Evolutionary conservation across 2,888 invertebrate genomes (phyloP), one percentile per base, ranked within the genome.

Genomic region (Cerastoderma edule): DNA sequence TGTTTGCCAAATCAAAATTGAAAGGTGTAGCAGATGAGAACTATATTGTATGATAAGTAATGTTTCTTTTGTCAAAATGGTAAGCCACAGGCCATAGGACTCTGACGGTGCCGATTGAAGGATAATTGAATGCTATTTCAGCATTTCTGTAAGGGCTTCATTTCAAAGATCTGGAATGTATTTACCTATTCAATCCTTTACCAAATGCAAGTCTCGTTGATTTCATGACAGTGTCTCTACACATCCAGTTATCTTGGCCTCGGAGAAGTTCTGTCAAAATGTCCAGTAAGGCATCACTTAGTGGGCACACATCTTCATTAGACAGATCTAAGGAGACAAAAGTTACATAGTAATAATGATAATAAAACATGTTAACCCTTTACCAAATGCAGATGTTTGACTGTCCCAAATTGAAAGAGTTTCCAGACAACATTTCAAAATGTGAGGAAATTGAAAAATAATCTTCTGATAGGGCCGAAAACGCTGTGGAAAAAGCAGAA

Each of bases 181-280:
- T 35, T n/a, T 78, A 89, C 89, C 86, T 87, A 73, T 89, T 85
- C 5, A 90, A 69, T 22, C 85, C 86, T 69, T 79, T 84, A 2
- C 89, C 89, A 35, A 85, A 54, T 6, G 88, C 35, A 32, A 86
- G 77, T 33, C 84, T 85, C 33, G 87, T 66, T 6, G 78, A 72
- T 6, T 69, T 69, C 24, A 88, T 73, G 1, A 88, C 87, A 30
- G 83, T 83, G 22, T 91, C 88, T 19, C 87, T 69, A 57, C 87
- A 86, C 30, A 89, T 30, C 89, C 90, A 89, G 56, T 81, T 82
- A 64, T 87, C 87, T 24, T 77, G 82, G n/a, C 85, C 85, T 32
- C 83, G 81, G 27, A 89, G 72, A n/a, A 87, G 68, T 75, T 87
- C 88, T 10, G 87, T 80, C 28, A 85, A 83, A 16, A 90, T 75